Evolutionary conservation across 1,140 invertebrate genomes (phyloP), one percentile per base, ranked within the genome.

Genomic region (Nymphalis io): DNA sequence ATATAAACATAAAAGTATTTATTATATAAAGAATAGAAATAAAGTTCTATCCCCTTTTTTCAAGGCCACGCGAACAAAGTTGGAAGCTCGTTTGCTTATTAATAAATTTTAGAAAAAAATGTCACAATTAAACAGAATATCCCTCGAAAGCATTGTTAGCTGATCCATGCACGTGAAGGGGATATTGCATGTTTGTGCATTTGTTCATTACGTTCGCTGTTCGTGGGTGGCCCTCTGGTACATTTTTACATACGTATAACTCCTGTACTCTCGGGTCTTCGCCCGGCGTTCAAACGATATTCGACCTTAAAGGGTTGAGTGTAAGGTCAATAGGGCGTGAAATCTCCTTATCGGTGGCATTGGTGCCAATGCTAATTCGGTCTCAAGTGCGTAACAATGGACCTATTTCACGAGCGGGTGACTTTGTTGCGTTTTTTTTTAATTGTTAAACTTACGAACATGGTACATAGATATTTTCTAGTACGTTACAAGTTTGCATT

Each of bases 371-470:
- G 78, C 84, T 87, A 86, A 87, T 87, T 86, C 79, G 79, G 79
- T 71, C 75, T 82, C 78, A 68, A 74, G 75, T 73, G 59, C 51
- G 57, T 57, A 78, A 89, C 87, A 89, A 89, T 89, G 83, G 80
- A 68, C 79, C 80, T 85, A 88, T 87, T 89, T 88, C 87, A 89
- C 84, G 87, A 82, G 60, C 81, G 80, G 78, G 85, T 83, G 68
- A 81, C 80, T 84, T 87, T 82, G 78, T 83, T 78, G 71, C 80
- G 73, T 71, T 78, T 83, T 79, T 33, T 76, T 76, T 76, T 55
- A 73, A 59, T 70, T 69, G 60, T 58, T 60, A n/a, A n/a, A 58
- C 46, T 42, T 66, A 58, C 3, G 33, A 70, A 61, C 5, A 16
- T 55, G 21, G 23, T 55, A 44, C 40, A 44, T 44, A 55, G 20